Evolutionary conservation across 23 tunicate species (phyloP).

Genomic region (Halocynthia aurantium): DNA sequence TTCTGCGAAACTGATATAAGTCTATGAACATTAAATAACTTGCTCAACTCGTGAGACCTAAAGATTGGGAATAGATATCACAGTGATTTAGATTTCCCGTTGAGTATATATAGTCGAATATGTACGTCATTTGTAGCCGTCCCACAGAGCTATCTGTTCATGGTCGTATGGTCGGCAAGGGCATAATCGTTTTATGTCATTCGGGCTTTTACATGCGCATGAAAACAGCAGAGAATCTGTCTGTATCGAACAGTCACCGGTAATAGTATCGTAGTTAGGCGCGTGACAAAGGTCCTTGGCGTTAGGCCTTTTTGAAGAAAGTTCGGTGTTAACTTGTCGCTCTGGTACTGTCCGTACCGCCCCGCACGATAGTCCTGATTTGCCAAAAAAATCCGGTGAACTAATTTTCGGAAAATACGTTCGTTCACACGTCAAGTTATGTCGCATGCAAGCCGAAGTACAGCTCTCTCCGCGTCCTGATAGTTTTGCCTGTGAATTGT

Average conservation of each 20-base stretch:
- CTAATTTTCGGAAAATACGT: constrained; percentile 46
- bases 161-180: constrained; percentile 51
- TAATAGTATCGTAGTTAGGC: constrained; percentile 31
- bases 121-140: neutral
- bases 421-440: constrained; percentile 76
- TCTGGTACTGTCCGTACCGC: neutral
- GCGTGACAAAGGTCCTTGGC: constrained; percentile 49
- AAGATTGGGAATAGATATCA: too few species aligned
- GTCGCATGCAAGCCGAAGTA: constrained; percentile 51
- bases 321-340: constrained; percentile 1
- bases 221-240: constrained; percentile 62
- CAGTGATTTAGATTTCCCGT: neutral
- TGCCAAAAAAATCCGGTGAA: constrained; percentile 7
- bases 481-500: constrained; percentile 23
- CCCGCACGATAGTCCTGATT: constrained; percentile 18
- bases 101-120: neutral
- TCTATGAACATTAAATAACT: too few species aligned
- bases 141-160: constrained; percentile 53
- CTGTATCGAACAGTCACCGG: constrained; percentile 42
- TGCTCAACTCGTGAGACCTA: too few species aligned
- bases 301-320: neutral
- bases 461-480: constrained; percentile 53
- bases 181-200: constrained; percentile 39
- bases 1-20: too few species aligned
- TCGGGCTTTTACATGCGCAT: constrained; percentile 67